These are phyloP conservation scores for Rhagophthalmus giganteus DNA, from an alignment of 2,888 invertebrate species.

Conservation along the genomic window DNA sequence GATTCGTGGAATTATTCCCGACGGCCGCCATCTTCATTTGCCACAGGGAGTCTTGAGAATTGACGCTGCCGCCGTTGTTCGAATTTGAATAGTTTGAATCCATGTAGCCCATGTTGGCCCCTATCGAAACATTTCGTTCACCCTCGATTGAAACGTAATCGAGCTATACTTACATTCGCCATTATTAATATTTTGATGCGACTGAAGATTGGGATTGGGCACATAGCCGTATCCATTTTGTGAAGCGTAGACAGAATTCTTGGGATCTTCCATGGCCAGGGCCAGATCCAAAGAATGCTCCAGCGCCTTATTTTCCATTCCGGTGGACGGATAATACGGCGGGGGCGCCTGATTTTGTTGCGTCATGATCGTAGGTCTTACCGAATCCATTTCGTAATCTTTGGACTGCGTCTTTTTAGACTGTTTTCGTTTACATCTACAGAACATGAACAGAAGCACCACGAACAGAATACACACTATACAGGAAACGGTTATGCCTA, in stretches of 20 bases:
- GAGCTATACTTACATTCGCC: conserved; percentile 86
- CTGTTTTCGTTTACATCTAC: conserved; percentile 80
- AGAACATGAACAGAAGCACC: conserved; percentile 78
- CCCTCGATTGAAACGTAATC: too few species aligned
- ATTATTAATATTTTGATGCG: conserved; percentile 72
- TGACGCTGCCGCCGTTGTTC: conserved; percentile 93
- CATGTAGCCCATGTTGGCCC: conserved; percentile 87
- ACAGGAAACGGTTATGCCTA: conserved; percentile 77
- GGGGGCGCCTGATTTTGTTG: conserved; percentile 86
- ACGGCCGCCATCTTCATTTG: conserved; percentile 89
- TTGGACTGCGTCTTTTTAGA: conserved; percentile 82
- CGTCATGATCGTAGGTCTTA: conserved; percentile 82
- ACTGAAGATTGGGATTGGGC: conserved; percentile 68
- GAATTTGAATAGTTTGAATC: conserved; percentile 92
- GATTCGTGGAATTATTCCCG: conserved; percentile 67
- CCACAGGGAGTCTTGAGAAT: conserved; percentile 93
- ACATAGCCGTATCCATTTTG: conserved; percentile 84
- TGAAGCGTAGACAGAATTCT: conserved; percentile 79
- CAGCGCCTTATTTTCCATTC: conserved; percentile 88
- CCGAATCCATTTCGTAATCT: conserved; percentile 89
- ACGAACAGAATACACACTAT: conserved; percentile 79
- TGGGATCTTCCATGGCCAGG: conserved; percentile 81
- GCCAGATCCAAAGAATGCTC: conserved; percentile 88
- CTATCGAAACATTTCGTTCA: too few species aligned
- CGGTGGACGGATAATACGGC: conserved; percentile 85